Conservation (phyloP, 2,888 invertebrate species). For the Gymnoscelis rufifasciata region DNA sequence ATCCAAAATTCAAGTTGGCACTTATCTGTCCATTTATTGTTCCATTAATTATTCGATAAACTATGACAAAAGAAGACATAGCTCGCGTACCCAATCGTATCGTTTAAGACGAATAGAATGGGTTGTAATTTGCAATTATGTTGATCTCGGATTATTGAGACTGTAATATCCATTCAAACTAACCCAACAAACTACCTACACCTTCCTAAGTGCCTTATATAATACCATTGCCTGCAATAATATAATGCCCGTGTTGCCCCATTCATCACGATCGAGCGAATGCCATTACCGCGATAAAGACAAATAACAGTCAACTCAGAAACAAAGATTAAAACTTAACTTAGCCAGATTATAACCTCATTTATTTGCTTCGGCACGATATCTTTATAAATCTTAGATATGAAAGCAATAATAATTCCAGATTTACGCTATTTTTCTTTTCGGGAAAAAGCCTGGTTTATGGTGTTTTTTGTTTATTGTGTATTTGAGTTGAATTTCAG, state of each 20-base stretch:
- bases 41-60: too few species aligned
- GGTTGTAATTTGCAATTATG: too few species aligned
- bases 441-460: background rate
- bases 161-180: background rate
- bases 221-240: constrained; percentile 17
- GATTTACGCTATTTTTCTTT: constrained; percentile 1
- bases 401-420: constrained; percentile 14
- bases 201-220: constrained; percentile 16
- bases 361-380: constrained; percentile 11
- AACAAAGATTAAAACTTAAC: constrained; percentile 20
- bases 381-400: constrained; percentile 14
- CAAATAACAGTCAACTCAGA: constrained; percentile 19
- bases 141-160: too few species aligned
- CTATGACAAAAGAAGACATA: too few species aligned
- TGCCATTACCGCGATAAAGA: constrained; percentile 15
- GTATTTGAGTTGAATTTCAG: background rate
- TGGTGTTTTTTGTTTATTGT: background rate
- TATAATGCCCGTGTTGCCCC: constrained; percentile 12
- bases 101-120: too few species aligned
- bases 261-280: constrained; percentile 16
- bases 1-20: too few species aligned
- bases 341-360: constrained; percentile 12
- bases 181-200: constrained; percentile 4
- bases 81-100: too few species aligned
- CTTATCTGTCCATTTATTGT: too few species aligned